Evolutionary conservation across 2,113 vertebrate species (phyloP), one percentile per base, ranked within the genome.

Genomic region (Gymnocephalus cernua): DNA sequence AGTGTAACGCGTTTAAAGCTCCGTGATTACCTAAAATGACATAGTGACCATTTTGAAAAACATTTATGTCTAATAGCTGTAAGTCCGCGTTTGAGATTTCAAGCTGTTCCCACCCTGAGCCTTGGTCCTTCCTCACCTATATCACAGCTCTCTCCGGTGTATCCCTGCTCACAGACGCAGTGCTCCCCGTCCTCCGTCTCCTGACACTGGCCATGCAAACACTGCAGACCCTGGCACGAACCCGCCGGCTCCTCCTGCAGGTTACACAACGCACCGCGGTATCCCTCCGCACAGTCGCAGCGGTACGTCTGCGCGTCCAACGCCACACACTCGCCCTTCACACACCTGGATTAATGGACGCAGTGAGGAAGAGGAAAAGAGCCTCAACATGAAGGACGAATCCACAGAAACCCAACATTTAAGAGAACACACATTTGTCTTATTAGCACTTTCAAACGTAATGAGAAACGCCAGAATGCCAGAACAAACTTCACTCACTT

Each of bases 221-320:
- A 99, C 56, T 73, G 94, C 80, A 92, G 79, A 45, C 47, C 92
- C 67, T 2, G 88, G 62, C 98, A 99, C 3, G 94, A 93, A 56
- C 91, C 95, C 0, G 21, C 91, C 0, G 94, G 93, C 47, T 95
- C 94, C 11, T 91, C 82, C 11, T 95, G 96, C 92, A 97, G 96
- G 94, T 96, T 97, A 82, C 98, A 99, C 84, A 99, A 94, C 1
- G 96, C 95, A 0, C 98, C 97, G 1, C 91, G 94, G 86, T 96
- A 97, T 44, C 97, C 97, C 9, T 95, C 93, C 0, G 91, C 94
- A 74, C 97, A 99, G 86, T 96, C 96, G 73, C 98, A 99, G 90
- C 96, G 97, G 90, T 99, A 99, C 59, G 97, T 96, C 79, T 97
- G 95, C 1, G 93, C 79, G 0, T 97, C 98, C 50, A 98, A 87